These are phyloP conservation scores for Emys orbicularis DNA, from an alignment of 2,797 vertebrate species.

Conservation along the genomic window DNA sequence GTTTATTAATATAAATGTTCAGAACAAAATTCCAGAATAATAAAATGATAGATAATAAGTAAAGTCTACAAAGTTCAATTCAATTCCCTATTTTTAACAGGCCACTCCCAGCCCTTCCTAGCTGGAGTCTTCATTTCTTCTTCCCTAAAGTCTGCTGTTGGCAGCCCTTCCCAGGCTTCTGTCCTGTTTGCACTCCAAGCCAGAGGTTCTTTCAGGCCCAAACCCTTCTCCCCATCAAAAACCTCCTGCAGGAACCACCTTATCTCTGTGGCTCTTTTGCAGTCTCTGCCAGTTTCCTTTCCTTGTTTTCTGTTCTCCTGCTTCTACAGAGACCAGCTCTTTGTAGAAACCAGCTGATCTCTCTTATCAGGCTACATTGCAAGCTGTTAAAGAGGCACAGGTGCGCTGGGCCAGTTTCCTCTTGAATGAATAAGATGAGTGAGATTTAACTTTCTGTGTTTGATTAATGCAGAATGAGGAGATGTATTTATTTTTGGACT, in stretches of 20 bases:
- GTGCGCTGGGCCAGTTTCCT: neutral
- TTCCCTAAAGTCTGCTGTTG: too few relatives aligned
- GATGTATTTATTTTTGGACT: neutral
- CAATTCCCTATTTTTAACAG: neutral
- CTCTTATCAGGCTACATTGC: neutral
- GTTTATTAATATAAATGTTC: neutral
- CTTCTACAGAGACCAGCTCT: neutral
- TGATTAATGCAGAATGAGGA: neutral
- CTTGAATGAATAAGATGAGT: neutral
- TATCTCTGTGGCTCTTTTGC: neutral
- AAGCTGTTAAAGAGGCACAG: neutral
- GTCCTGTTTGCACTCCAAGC: neutral
- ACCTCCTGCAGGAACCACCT: neutral
- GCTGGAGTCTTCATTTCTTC: too few relatives aligned
- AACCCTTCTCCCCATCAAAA: neutral
- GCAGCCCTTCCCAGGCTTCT: too few relatives aligned
- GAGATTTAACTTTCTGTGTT: neutral
- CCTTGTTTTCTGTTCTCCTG: neutral
- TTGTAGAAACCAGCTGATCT: neutral
- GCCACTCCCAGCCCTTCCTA: neutral
- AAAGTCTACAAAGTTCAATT: neutral
- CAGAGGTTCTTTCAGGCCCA: neutral
- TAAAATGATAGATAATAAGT: neutral
- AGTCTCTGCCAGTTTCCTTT: neutral
- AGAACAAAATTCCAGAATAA: neutral